A percentile compares a stretch with the other conserved stretches of the same genome.
Evolutionary conservation across 2,113 vertebrate species (phyloP).

Genomic region (Cyrtonyx montezumae): DNA sequence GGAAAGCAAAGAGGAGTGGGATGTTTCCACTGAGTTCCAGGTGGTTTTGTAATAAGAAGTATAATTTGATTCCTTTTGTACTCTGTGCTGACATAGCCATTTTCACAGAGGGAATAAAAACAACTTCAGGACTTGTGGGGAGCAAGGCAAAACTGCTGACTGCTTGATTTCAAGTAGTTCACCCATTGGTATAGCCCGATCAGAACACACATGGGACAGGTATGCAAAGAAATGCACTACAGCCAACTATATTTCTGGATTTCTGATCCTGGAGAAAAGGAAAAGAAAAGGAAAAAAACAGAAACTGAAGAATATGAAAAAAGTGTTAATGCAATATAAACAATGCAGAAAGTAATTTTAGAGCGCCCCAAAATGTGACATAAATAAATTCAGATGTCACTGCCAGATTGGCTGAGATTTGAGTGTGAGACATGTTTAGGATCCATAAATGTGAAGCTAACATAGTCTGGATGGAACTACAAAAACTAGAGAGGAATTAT

Average conservation of each 20-base stretch:
- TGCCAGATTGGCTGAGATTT: neutral
- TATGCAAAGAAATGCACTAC: neutral
- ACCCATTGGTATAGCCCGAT: neutral
- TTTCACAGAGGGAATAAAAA: conserved; percentile 57
- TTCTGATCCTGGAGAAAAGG: neutral
- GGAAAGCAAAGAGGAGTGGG: conserved; percentile 45
- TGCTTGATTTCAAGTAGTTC: conserved; percentile 14
- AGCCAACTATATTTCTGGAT: neutral
- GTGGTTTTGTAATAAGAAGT: conserved; percentile 53
- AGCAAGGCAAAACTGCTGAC: conserved; percentile 45
- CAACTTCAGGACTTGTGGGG: conserved; percentile 36
- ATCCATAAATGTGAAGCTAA: neutral
- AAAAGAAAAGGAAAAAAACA: neutral
- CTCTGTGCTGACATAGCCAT: conserved; percentile 46
- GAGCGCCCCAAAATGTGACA: neutral
- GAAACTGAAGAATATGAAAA: neutral
- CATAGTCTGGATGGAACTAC: neutral
- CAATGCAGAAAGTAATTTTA: neutral
- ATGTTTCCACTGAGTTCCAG: conserved; percentile 44
- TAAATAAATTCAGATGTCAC: neutral
- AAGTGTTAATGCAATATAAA: neutral
- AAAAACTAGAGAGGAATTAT: neutral
- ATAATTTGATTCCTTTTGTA: conserved; percentile 62
- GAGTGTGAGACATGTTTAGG: neutral
- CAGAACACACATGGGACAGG: neutral